phyloP scores from a whole-genome alignment of 2,797 vertebrate species.

The Bufotes viridis region DNA sequence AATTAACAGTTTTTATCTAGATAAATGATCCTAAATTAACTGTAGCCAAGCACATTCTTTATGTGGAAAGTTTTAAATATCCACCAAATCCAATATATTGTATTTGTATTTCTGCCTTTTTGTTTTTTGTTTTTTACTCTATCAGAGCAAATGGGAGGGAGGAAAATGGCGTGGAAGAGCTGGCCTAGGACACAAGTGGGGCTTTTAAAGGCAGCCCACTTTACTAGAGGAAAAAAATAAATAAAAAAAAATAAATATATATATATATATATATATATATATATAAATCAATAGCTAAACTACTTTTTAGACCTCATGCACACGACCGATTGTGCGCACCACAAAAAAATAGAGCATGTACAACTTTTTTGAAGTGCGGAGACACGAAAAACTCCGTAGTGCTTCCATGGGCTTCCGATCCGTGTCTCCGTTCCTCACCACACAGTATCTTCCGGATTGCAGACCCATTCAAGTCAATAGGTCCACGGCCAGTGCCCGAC shows the following conservation, averaged over 20 bases:
- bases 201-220: not conserved
- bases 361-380: too few relatives aligned
- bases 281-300: not conserved
- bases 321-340: too few relatives aligned
- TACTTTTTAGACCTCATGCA: too few relatives aligned
- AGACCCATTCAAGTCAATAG: too few relatives aligned
- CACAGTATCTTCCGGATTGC: too few relatives aligned
- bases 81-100: not conserved
- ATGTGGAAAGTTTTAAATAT: slow-evolving; percentile 67
- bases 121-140: not conserved
- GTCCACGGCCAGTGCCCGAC: too few relatives aligned
- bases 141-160: not conserved
- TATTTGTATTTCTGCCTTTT: not conserved
- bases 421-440: too few relatives aligned
- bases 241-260: not conserved
- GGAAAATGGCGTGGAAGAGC: not conserved
- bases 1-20: slow-evolving; percentile 67
- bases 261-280: not conserved
- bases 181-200: not conserved
- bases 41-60: slow-evolving; percentile 70
- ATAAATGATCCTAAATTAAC: slow-evolving; percentile 65
- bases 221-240: not conserved
- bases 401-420: too few relatives aligned
- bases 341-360: too few relatives aligned
- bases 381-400: too few relatives aligned